Evolutionary conservation across 2,797 vertebrate species (phyloP), one percentile per base, ranked within the genome.

Genomic region (Gastrophryne carolinensis): DNA sequence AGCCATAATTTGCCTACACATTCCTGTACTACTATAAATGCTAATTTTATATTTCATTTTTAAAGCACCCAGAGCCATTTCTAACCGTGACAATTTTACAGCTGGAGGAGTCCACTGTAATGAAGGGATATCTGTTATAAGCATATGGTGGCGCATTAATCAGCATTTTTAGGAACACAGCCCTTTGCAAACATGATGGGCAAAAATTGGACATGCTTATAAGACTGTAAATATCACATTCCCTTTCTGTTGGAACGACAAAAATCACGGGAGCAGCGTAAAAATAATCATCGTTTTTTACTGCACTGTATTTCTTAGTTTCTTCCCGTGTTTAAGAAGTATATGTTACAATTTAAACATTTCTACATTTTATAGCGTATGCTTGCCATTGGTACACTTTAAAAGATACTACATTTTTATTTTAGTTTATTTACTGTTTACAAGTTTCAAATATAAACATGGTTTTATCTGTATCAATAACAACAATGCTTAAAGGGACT

Each of bases 71-170:
- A 49, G 60, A 54, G 71, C 71, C 15, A 63, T 73, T 72, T 54
- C 58, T 72, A 52, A 26, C 44, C 32, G 67, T 62, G 70, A 64
- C 71, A 53, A 73, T 73, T 73, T 73, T 73, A 73, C 71, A 73
- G 71, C 58, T 73, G 71, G 34, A 29, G 58, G 32, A 53, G 71
- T 73, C 49, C 60, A 63, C 71, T 63, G 15, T 73, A 53, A 69
- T 69, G 71, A 53, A 64, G 49, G 60, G 39, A 63, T 62, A 73
- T 73, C 71, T 54, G 32, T 64, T 63, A 63, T 52, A 54, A 73
- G 58, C 58, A 73, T 63, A 63, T 63, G 58, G 66, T 53, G 32
- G 47, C 63, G 58, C 35, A 53, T 71, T 71, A 69, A 69, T 69
- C 66, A 56, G 66, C 27, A 69, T 56, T 56, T 69, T 5, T 7